Evolutionary conservation across 2,888 invertebrate genomes (phyloP), one percentile per base, ranked within the genome.

Genomic region (Drosophila multiciliata): DNA sequence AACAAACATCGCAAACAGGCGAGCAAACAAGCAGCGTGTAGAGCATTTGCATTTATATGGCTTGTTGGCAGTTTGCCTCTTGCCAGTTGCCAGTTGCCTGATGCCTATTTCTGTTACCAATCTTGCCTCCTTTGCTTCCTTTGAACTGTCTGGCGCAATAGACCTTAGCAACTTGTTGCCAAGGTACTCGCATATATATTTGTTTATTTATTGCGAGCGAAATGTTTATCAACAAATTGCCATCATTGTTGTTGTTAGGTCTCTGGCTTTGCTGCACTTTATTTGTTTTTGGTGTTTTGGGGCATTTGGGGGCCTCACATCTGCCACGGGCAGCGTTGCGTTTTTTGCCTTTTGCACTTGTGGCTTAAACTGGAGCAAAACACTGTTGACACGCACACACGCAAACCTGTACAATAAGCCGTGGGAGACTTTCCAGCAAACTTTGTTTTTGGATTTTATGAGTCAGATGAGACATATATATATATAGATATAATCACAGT

Each of bases 141-240:
- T 80, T 73, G 81, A 73, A 75, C 80, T 71, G 77, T 79, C 73
- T 66, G 73, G 62, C 61, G 81, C 77, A 63, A 61, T 72, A 77
- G 78, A 72, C 78, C 67, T 68, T 67, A 67, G 66, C 80, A 79
- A 82, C 84, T 84, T 83, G 78, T 75, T 68, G 77, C 74, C 72
- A 62, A 71, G 71, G 80, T 73, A 86, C 87, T 58, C 68, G 59
- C 68, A 68, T 66, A 71, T 73, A 76, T 80, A 78, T 82, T 87
- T 87, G 90, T 89, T 87, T 89, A 91, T 91, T 91, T 91, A 91
- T 91, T 91, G 87, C 92, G 83, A 86, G 84, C 90, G 90, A 90
- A 91, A 91, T 90, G 89, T 89, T 91, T 91, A 91, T 91, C 91
- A 91, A 91, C 91, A 91, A 91, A 90, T 91, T 91, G 91, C 87